Base-by-base conservation (phyloP, 2,888 invertebrate genomes). In the Eledone cirrhosa region DNA sequence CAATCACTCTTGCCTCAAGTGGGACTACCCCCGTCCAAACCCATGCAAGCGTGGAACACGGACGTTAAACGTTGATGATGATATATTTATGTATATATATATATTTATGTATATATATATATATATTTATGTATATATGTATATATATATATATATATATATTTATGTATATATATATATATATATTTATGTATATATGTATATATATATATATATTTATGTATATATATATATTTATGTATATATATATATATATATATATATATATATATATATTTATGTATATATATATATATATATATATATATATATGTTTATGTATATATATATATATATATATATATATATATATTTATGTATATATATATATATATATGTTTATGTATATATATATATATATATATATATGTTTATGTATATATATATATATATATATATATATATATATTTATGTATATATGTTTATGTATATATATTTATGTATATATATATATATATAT, bases 201-300 rank as follows among this genome's bases (percentile, higher is more conserved):
- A 53, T 53, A 53, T 53, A 53, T 53, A 53, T 53, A 53, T 53
- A 53, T 53, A 53, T 19, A 53, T 53, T 16, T 19, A 53, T 19
- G 19, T 53, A 19, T 53, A 53, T 53, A 19, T 53, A 53, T 53
- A 19, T 53, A 53, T 53, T 16, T 53, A 53, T 53, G 19, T 53
- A 53, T 53, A 53, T 53, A 53, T 53, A 53, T 53, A 53, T 53
- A 53, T 53, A 53, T 53, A 53, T 53, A 53, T 13, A 53, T 53
- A 53, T 13, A 53, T 53, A 53, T 53, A 53, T 13, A 53, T 53
- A 53, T 53, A 53, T 19, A 53, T 53, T 16, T 19, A 53, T 19
- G 19, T 53, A 19, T 53, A 53, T 53, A 19, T 53, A 53, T 53
- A 53, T 53, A 53, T 53, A 53, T 53, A 53, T 53, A 53, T 53